Percentiles rank a stretch among this genome's conserved stretches.
Evolutionary conservation across 2,797 vertebrate genomes (phyloP).

Genomic region (Parotocinclus haroldoi): DNA sequence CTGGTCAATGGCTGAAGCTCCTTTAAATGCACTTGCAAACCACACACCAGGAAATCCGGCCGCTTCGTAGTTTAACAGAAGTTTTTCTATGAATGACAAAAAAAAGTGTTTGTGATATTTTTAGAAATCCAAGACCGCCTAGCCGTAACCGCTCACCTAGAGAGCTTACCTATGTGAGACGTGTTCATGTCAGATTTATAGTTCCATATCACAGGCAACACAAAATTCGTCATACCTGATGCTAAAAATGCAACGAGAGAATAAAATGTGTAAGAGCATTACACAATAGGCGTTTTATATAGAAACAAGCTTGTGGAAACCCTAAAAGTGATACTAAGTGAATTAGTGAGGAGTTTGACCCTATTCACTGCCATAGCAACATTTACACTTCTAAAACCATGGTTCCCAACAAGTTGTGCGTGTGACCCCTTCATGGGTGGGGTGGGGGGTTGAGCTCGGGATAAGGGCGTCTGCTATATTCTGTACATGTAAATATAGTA

Average conservation of each 20-base stretch:
- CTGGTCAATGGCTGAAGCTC: conserved; percentile 61
- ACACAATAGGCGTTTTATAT: too few species aligned
- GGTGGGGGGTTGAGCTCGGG: too few species aligned
- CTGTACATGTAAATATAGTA: too few species aligned
- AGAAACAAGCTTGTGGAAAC: too few species aligned
- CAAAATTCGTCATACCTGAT: conserved; percentile 53
- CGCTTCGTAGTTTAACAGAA: conserved; percentile 62
- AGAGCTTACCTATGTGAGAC: conserved; percentile 57
- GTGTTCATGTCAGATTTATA: conserved; percentile 55
- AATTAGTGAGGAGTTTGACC: too few species aligned
- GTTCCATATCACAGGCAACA: conserved; percentile 69
- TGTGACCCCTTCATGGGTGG: too few species aligned
- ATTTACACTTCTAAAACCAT: too few species aligned
- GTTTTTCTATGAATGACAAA: conserved; percentile 15
- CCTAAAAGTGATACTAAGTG: too few species aligned
- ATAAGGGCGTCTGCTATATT: too few species aligned
- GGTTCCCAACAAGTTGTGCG: too few species aligned
- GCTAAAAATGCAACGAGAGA: conserved; percentile 49
- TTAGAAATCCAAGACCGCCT: not conserved
- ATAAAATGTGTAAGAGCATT: too few species aligned
- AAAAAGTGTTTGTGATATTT: not conserved
- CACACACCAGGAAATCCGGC: conserved; percentile 66
- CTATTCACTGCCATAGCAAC: too few species aligned
- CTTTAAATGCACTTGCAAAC: conserved; percentile 79
- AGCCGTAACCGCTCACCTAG: not conserved